These are phyloP conservation scores for Ranitomeya imitator DNA, from an alignment of 2,113 vertebrate genomes.

Conservation along the genomic window DNA sequence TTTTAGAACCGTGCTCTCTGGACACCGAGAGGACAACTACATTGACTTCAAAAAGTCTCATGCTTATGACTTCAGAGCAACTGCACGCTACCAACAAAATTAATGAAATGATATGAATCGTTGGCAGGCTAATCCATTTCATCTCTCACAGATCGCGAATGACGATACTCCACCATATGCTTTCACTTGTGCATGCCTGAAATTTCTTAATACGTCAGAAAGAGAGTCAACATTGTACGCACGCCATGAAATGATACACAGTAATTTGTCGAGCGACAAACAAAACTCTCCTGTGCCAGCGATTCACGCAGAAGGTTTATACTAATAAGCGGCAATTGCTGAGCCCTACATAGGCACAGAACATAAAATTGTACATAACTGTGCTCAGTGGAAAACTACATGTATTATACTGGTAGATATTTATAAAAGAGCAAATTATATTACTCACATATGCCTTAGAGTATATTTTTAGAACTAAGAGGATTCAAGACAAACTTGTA, in stretches of 20 bases:
- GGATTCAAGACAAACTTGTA: neutral
- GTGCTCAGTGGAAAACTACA: neutral
- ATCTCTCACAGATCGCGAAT: constrained; percentile 2
- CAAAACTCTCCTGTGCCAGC: neutral
- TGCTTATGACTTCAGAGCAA: constrained; percentile 16
- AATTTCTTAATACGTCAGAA: neutral
- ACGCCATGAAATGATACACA: neutral
- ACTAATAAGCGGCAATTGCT: neutral
- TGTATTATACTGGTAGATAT: neutral
- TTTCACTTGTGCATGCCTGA: constrained; percentile 23
- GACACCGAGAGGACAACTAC: neutral
- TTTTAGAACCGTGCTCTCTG: no score
- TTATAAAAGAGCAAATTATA: neutral
- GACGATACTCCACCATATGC: constrained; percentile 4
- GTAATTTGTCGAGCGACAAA: constrained; percentile 3
- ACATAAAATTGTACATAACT: neutral
- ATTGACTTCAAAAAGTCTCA: neutral
- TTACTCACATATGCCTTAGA: neutral
- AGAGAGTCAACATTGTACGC: neutral
- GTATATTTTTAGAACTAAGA: neutral
- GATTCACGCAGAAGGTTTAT: neutral
- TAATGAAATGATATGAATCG: constrained; percentile 48
- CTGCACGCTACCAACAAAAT: neutral
- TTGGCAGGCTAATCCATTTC: constrained; percentile 44
- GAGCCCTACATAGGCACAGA: neutral